Base-by-base conservation (phyloP, 1,140 invertebrate species). In the Caenorhabditis latens region DNA sequence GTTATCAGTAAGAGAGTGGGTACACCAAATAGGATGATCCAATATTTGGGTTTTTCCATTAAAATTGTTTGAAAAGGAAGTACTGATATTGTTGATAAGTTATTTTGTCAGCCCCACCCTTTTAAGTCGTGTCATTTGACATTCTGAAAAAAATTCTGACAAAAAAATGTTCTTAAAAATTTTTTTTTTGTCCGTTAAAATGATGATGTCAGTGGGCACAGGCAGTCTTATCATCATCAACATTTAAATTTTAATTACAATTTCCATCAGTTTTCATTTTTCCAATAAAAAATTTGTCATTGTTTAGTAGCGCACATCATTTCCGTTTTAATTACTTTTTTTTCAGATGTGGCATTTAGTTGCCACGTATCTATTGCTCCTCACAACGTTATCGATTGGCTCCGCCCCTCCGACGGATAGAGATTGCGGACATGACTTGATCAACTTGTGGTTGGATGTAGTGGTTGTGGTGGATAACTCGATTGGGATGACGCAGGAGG, bases 381-480 rank as follows among this genome's bases (percentile, higher is more conserved):
- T 79, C 46, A 0, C 65, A 16, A 42, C 71, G 21, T 79, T 46
- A 53, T 53, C 50, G 0, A 24, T 9, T 50, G 13, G n/a, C 40
- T 5, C 40, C 13, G 40, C 9, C 7, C 16, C 43, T 19, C 43
- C 67, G 9, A 46, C n/a, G 4, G 71, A 79, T 50, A 48, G 71
- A 79, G 6, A 3, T 3, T 79, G 71, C 19, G 71, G 71, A 24
- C 9, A n/a, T 50, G 71, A 79, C 24, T 11, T 50, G 4, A 13
- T 46, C 8, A 79, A 79, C 53, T 46, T 79, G 0, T 79, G 71
- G 71, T 50, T 79, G 43, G 71, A 79, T 50, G 71, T 79, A 9
- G 71, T 79, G 7, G 46, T 79, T 24, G 71, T 79, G 4, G 71
- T 79, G n/a, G 71, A 79, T n/a, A 79, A 79, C 24, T 79, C 71